Conservation (phyloP, 1,140 invertebrate species). For the Himalopsyche phryganea region DNA sequence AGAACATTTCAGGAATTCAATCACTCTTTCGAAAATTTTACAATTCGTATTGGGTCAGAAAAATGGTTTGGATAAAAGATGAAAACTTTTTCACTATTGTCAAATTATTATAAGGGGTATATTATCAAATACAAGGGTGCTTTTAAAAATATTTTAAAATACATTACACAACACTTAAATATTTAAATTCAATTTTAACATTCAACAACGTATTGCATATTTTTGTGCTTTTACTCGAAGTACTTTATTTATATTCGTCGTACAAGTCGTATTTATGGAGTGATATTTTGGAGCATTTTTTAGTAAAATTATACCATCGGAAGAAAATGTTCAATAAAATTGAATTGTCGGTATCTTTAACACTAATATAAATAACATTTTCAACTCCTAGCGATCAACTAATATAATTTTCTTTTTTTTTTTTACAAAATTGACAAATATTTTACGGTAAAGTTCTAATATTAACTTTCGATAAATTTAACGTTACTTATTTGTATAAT, state of each 20-base stretch:
- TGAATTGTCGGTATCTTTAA: no score
- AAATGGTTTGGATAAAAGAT: no score
- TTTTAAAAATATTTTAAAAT: no score
- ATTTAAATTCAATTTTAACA: no score
- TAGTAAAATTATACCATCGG: not conserved
- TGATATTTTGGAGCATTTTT: not conserved
- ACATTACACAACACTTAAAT: no score
- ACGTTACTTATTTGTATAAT: constrained; percentile 26
- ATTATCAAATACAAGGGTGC: no score
- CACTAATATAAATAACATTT: constrained; percentile 10
- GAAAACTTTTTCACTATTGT: no score
- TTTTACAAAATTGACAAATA: constrained; percentile 24
- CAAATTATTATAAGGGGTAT: no score
- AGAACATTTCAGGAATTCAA: no score
- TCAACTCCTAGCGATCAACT: constrained; percentile 10
- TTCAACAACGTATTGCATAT: no score
- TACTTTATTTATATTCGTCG: not conserved
- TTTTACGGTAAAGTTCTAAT: constrained; percentile 21
- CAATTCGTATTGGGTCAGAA: no score
- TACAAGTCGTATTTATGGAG: not conserved
- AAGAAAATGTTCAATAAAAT: not conserved
- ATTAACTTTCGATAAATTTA: constrained; percentile 29
- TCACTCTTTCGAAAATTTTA: no score
- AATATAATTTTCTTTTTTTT: constrained; percentile 2
- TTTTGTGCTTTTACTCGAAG: not conserved